Conservation (phyloP, 2,113 vertebrate genomes). For the Oostethus manadensis region DNA sequence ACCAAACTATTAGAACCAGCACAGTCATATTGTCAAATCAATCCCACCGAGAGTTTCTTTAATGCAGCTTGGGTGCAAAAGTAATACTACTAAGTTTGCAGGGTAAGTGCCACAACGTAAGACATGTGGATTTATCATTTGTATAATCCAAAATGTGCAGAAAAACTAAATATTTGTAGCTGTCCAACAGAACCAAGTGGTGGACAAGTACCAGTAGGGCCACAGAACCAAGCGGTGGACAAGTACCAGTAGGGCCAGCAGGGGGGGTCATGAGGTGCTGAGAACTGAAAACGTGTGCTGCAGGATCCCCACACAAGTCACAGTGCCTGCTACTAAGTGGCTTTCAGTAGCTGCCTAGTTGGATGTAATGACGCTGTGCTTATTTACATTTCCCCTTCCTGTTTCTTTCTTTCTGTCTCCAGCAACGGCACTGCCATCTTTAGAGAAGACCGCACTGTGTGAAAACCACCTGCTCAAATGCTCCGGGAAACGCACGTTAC, state of each 20-base stretch:
- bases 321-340: no score
- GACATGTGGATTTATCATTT: no score
- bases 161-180: neutral
- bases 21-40: no score
- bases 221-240: constrained; percentile 36
- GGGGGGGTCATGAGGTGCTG: constrained; percentile 53
- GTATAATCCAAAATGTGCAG: neutral
- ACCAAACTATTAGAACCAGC: no score
- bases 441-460: constrained; percentile 1
- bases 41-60: neutral
- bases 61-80: neutral
- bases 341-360: no score
- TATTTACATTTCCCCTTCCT: neutral
- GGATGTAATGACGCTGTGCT: neutral
- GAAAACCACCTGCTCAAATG: no score
- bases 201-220: constrained; percentile 38
- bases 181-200: neutral
- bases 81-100: neutral
- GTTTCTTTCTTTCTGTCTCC: neutral
- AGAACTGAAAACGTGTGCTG: constrained; percentile 9
- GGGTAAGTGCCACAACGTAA: neutral
- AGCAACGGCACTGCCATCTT: constrained; percentile 28
- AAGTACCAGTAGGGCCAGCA: constrained; percentile 51
- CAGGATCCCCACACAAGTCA: no score
- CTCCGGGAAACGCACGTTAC: no score